A percentile compares a stretch with the other conserved stretches of the same genome.
These are phyloP conservation scores for Cepaea hortensis DNA, from an alignment of 2,888 invertebrate species.

Conservation along the genomic window DNA sequence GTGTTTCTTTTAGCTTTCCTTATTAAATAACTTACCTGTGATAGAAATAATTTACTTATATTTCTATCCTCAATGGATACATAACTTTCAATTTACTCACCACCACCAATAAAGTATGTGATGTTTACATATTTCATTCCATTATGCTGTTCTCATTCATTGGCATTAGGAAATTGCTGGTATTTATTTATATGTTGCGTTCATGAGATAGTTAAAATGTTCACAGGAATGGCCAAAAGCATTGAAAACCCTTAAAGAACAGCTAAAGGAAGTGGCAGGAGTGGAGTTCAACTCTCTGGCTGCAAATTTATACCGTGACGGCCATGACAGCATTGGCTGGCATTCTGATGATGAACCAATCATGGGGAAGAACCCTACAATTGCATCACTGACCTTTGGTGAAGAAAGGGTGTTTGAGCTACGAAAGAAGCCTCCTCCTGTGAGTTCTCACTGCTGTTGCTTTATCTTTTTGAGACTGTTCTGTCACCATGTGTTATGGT, in stretches of 20 bases:
- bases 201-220: background rate
- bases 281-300: constrained; percentile 77
- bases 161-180: too few relatives aligned
- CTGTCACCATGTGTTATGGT: too few relatives aligned
- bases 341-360: constrained; percentile 77
- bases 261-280: constrained; percentile 74
- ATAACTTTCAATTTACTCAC: too few relatives aligned
- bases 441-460: constrained; percentile 51
- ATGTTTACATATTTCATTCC: too few relatives aligned
- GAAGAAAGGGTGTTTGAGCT: constrained; percentile 76
- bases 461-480: too few relatives aligned
- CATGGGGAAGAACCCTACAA: constrained; percentile 75
- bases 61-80: too few relatives aligned
- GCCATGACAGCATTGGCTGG: constrained; percentile 77
- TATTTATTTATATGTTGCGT: too few relatives aligned
- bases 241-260: constrained; percentile 66
- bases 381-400: constrained; percentile 76
- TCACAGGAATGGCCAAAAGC: constrained; percentile 72
- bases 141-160: too few relatives aligned
- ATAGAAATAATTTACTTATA: too few relatives aligned
- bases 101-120: too few relatives aligned
- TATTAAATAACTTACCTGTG: too few relatives aligned
- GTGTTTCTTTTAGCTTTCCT: too few relatives aligned
- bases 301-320: constrained; percentile 77
- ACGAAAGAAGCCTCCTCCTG: constrained; percentile 73